Base-by-base conservation (phyloP, 2,888 invertebrate species). In the Torymus texanus region DNA sequence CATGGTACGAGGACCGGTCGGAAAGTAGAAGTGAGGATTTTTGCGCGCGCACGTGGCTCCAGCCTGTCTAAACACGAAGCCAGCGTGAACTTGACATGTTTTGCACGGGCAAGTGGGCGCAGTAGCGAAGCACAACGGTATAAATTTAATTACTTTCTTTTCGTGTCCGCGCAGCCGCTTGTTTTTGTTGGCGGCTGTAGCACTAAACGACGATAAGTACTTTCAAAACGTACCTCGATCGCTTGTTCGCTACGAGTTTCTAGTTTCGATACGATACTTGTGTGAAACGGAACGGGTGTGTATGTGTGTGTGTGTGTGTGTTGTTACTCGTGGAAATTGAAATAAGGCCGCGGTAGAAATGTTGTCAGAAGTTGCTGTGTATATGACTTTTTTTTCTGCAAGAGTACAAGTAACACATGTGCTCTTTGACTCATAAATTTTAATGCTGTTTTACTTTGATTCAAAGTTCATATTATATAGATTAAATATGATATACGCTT, bases 81-180 rank as follows among this genome's bases (percentile, higher is more conserved):
- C 41, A 8, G 41, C 41, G 18, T 61, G 70, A 61, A 21, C 63
- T 71, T 62, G 62, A 68, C 55, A 21, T 14, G 55, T 55, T 63
- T 51, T 68, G 50, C 41, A 66, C 24, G 18, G 16, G 51, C 14
- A 61, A 53, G 41, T 58, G 56, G 24, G n/a, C n/a, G 61, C 61
- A 67, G 63, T 56, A 61, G 29, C 59, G 21, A 59, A 10, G 14
- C 51, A 65, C 65, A 74, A 67, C 67, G 10, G 67, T 70, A 41
- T 41, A 63, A 76, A 76, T 66, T 67, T 66, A 59, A 78, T 78
- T 72, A 71, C 78, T 78, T 78, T 72, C 78, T 70, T 76, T 58
- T 63, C 53, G 58, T 58, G 65, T 41, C 21, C 24, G 21, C 21
- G 21, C 21, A 21, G 21, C 21, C 53, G 4, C 4, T 10, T 2